A percentile compares a stretch with the other conserved stretches of the same genome.
These are phyloP conservation scores for Paratilapia polleni DNA, from an alignment of 2,113 vertebrate genomes.

Conservation along the genomic window DNA sequence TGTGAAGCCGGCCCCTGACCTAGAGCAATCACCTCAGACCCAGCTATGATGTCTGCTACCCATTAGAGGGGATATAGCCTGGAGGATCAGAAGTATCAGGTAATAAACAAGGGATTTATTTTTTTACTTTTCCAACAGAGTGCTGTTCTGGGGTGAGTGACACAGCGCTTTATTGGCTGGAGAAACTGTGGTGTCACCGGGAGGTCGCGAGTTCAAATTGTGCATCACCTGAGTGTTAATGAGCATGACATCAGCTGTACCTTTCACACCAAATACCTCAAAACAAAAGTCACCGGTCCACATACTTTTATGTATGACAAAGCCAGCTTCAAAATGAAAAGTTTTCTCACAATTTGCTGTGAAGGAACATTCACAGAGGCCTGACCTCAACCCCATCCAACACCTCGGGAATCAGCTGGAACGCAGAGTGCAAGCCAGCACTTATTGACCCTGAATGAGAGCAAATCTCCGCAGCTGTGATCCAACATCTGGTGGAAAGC, in stretches of 20 bases:
- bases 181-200: background rate
- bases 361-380: background rate
- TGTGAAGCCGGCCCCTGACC: conserved; percentile 35
- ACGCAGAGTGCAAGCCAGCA: background rate
- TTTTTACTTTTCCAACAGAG: background rate
- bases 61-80: conserved; percentile 7
- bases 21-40: conserved; percentile 24
- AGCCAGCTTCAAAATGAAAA: background rate
- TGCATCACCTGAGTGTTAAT: conserved; percentile 1
- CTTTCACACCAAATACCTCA: background rate
- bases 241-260: background rate
- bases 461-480: background rate
- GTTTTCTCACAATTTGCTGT: background rate
- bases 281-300: background rate
- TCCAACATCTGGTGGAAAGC: conserved; percentile 26
- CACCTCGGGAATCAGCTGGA: conserved; percentile 23
- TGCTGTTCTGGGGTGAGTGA: background rate
- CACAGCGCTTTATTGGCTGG: background rate
- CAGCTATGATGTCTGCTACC: conserved; percentile 7
- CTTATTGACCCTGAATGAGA: conserved; percentile 6
- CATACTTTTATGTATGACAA: background rate
- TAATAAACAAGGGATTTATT: conserved; percentile 27
- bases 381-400: conserved; percentile 11
- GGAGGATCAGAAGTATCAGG: conserved; percentile 26
- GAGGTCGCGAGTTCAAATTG: background rate